These are phyloP conservation scores for Strigamia maritima DNA, from an alignment of 2,888 invertebrate genomes.

Conservation along the genomic window DNA sequence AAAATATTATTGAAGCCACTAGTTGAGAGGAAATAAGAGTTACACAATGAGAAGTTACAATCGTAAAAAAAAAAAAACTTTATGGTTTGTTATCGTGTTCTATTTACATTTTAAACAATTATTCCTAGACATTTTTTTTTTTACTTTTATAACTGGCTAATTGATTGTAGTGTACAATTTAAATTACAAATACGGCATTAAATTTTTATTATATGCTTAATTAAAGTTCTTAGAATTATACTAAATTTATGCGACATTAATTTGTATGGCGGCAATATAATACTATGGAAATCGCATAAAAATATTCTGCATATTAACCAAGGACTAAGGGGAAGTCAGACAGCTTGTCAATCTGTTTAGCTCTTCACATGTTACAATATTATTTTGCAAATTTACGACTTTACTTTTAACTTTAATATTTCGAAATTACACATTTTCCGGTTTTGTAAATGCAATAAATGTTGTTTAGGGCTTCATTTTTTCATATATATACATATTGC, in stretches of 20 bases:
- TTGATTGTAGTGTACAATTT: neutral
- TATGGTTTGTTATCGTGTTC: neutral
- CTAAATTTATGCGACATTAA: neutral
- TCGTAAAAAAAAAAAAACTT: neutral
- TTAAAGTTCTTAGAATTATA: neutral
- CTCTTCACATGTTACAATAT: too few species aligned
- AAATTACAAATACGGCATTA: neutral
- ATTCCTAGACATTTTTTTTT: neutral
- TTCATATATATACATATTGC: too few species aligned
- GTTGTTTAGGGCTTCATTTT: too few species aligned
- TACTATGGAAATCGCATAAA: neutral
- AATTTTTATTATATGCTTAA: neutral
- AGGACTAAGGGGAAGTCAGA: neutral
- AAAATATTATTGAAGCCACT: neutral
- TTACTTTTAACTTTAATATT: neutral
- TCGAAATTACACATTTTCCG: too few species aligned
- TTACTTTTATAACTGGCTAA: neutral
- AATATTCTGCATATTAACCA: neutral
- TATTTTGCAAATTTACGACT: too few species aligned
- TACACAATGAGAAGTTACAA: neutral
- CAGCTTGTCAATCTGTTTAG: neutral
- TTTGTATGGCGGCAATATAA: neutral
- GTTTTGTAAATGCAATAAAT: too few species aligned
- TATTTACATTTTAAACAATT: neutral
- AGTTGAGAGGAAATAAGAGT: neutral